Conservation (phyloP, 2,888 invertebrate genomes). For the Ryuthela nishihirai region DNA sequence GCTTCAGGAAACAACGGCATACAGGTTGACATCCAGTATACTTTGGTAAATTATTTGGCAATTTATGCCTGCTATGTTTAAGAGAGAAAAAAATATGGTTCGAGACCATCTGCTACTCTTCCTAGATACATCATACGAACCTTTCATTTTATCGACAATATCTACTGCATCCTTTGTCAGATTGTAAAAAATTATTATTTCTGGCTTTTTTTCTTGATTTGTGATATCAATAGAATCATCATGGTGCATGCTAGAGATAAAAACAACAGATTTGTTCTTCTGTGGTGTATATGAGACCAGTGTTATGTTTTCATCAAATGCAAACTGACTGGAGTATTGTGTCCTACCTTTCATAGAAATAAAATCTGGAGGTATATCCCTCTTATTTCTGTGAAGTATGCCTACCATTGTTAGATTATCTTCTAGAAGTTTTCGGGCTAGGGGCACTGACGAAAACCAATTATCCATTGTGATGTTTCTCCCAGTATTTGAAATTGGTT, state of each 20-base stretch:
- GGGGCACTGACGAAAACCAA: too few species aligned
- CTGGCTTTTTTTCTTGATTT: conserved; percentile 1
- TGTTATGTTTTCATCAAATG: background rate
- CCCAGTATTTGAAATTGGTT: background rate
- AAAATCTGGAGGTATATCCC: conserved; percentile 2
- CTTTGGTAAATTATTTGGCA: background rate
- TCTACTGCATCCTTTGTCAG: conserved; percentile 5
- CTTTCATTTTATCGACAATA: conserved; percentile 4
- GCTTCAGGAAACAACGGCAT: too few species aligned
- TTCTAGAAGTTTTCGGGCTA: background rate
- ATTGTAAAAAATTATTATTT: conserved; percentile 11
- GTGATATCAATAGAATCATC: conserved; percentile 5
- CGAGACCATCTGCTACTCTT: conserved; percentile 1
- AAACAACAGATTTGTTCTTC: conserved; percentile 1
- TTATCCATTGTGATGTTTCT: conserved; percentile 8
- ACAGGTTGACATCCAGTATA: too few species aligned
- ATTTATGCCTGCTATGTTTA: conserved; percentile 5
- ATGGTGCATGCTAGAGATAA: conserved; percentile 2
- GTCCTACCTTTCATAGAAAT: background rate
- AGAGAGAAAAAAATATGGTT: conserved; percentile 1
- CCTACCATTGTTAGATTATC: conserved; percentile 6
- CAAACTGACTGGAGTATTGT: background rate
- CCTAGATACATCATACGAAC: background rate
- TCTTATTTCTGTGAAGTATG: conserved; percentile 10
- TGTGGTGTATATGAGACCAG: background rate